Conservation (phyloP, 1,140 invertebrate genomes). For the Bombus vancouverensis region DNA sequence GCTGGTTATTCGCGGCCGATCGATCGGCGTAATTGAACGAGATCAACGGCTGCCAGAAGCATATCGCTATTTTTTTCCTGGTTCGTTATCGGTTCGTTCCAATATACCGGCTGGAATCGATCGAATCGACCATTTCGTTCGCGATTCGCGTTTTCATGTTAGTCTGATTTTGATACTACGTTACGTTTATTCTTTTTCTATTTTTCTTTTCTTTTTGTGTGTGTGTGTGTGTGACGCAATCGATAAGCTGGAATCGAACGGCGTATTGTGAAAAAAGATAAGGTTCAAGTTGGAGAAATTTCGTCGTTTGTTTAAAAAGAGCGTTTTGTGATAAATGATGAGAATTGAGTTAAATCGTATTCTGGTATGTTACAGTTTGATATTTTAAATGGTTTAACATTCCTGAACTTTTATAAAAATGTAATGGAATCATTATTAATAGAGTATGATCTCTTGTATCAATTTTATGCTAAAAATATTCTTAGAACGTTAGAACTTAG, state of each 20-base stretch:
- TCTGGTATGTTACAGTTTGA: neutral
- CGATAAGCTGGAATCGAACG: neutral
- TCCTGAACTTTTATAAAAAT: too few relatives aligned
- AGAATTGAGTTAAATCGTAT: neutral
- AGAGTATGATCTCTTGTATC: too few relatives aligned
- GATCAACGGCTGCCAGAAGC: conserved; percentile 12
- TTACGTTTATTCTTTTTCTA: neutral
- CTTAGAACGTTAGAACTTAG: too few relatives aligned
- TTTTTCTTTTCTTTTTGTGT: neutral
- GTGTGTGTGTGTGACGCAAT: neutral
- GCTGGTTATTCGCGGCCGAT: conserved; percentile 3
- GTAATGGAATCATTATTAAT: too few relatives aligned
- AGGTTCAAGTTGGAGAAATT: neutral
- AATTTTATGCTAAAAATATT: too few relatives aligned
- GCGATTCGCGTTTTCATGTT: neutral
- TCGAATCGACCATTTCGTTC: neutral
- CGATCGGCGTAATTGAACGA: conserved; percentile 33
- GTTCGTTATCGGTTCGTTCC: conserved; percentile 27
- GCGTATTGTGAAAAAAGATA: neutral
- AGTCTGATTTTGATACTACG: neutral
- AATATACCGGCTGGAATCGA: neutral
- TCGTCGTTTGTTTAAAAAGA: neutral
- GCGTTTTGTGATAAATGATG: neutral
- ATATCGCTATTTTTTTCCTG: conserved; percentile 20
- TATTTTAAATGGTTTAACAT: too few relatives aligned